Conservation (phyloP, 1,140 invertebrate genomes). For the Neodiprion pinetum region DNA sequence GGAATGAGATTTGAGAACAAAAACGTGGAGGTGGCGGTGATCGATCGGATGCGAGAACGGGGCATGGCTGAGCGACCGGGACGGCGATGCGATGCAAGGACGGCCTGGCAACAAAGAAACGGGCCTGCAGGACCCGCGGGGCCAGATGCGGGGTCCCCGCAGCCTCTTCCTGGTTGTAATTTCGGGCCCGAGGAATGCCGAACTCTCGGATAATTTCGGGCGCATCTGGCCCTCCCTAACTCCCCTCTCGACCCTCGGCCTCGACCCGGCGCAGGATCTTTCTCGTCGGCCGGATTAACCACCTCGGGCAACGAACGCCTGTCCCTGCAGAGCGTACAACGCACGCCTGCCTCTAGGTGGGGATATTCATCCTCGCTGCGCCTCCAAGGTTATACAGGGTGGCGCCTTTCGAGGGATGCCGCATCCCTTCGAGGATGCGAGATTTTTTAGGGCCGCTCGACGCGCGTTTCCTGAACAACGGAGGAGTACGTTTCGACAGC, state of each 20-base stretch:
- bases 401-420: background rate
- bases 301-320: background rate
- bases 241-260: background rate
- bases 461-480: no score
- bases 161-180: conserved; percentile 2
- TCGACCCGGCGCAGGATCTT: no score
- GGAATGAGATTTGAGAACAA: no score
- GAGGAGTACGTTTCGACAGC: no score
- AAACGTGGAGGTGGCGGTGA: no score
- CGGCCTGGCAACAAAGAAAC: background rate
- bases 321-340: background rate
- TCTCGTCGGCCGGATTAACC: background rate
- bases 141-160: conserved; percentile 5
- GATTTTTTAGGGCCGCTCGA: background rate
- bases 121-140: background rate
- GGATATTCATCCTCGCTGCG: background rate
- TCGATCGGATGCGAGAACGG: no score
- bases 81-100: background rate
- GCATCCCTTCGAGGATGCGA: background rate
- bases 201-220: conserved; percentile 1
- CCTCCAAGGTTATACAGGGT: background rate
- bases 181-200: background rate
- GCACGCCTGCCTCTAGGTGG: background rate
- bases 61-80: no score
- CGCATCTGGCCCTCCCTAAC: background rate